Base-by-base conservation (phyloP, 2,797 vertebrate species). In the Threskiornis aethiopicus region DNA sequence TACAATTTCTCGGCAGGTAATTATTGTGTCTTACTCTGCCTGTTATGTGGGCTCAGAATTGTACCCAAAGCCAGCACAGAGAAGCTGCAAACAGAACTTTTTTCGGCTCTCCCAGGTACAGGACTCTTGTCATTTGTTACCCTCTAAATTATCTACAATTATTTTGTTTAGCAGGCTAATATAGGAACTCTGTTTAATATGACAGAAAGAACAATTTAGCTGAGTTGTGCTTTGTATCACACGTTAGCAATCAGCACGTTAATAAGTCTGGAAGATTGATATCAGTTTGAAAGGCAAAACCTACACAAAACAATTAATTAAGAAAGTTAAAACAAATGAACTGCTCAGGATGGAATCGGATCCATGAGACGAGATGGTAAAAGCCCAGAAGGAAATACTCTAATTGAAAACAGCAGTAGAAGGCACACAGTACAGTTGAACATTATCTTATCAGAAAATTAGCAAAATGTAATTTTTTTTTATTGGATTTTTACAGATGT, bases 401-500 rank as follows among this genome's bases (percentile, higher is more conserved):
- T 98, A 98, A 98, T 98, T 98, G 98, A 98, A 98, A 98, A 98
- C 29, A 54, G 94, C 95, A 73, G 96, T 93, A 81, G 87, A 98
- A 98, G 96, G 90, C 97, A 98, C 91, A 91, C 82, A 92, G 93
- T 93, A 96, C 97, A 96, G 97, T 97, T 97, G 96, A 97, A 97
- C 88, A 97, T 97, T 98, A 98, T 98, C 98, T 98, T 98, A 98
- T 98, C 98, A 98, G 98, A 98, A 98, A 98, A 98, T 98, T 98
- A 98, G 97, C 98, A 98, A 98, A 98, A 98, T 97, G 98, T 98
- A 98, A 98, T 98, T 98, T 98, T 98, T 97, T 97, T 98, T 98
- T 98, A 98, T 98, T 97, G 97, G 96, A 95, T 98, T 97, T 98
- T 98, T 98, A 98, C 96, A 98, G 98, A 98, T 98, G 98, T 98